Percentiles rank a stretch among this genome's conserved stretches.
Conservation (phyloP, 2,888 invertebrate genomes). For the Chirona hameri region DNA sequence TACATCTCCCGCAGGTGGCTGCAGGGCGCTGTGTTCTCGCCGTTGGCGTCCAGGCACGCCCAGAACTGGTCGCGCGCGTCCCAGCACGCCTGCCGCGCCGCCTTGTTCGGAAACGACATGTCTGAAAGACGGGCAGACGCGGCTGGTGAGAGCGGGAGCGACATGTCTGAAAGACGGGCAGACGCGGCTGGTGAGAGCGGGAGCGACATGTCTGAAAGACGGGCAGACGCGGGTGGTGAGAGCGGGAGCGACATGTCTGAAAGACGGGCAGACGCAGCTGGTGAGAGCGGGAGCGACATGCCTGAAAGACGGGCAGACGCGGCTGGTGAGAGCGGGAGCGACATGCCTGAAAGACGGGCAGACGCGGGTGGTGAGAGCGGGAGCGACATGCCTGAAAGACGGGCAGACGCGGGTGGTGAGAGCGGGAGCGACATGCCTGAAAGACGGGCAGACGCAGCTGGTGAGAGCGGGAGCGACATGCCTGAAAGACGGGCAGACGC, state of each 20-base stretch:
- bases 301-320: neutral
- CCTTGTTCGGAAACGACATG: constrained; percentile 65
- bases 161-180: constrained; percentile 31
- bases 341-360: constrained; percentile 31
- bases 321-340: constrained; percentile 55
- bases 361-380: constrained; percentile 49
- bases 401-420: neutral
- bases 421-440: constrained; percentile 54
- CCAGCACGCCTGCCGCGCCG: constrained; percentile 79
- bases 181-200: constrained; percentile 49
- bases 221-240: neutral
- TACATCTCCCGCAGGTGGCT: constrained; percentile 65
- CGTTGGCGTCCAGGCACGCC: constrained; percentile 70
- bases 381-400: constrained; percentile 49
- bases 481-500: neutral
- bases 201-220: constrained; percentile 49
- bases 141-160: constrained; percentile 53
- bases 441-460: neutral
- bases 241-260: constrained; percentile 54
- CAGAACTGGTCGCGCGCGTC: constrained; percentile 78
- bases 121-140: neutral
- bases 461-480: constrained; percentile 54
- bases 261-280: neutral
- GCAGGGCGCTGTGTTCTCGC: constrained; percentile 62
- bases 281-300: constrained; percentile 54